phyloP scores from a whole-genome alignment of 1,140 invertebrate species.

The Scaptomyza pallida region DNA sequence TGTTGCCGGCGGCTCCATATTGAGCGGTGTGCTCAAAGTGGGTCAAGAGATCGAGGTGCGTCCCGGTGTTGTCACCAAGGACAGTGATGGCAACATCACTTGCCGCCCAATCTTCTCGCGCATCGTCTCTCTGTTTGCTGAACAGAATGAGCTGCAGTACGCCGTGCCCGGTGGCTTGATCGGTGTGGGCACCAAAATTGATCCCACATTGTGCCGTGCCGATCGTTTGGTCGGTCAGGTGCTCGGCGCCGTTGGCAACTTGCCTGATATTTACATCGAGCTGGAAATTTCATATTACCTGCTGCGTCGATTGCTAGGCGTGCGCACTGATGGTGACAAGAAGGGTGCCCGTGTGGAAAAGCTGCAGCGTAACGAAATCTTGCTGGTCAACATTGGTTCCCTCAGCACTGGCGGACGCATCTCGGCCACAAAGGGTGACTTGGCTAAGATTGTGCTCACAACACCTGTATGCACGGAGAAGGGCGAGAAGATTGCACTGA shows the following conservation, averaged over 20 bases:
- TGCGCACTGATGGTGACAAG: conserved; percentile 99
- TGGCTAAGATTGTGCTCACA: conserved; percentile 98
- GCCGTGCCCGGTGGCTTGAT: conserved; percentile 99
- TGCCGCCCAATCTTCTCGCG: conserved; percentile 98
- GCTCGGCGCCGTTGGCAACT: conserved; percentile 97
- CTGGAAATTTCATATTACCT: conserved; percentile 99
- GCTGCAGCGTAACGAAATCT: conserved; percentile 93
- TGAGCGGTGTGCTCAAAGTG: conserved; percentile 97
- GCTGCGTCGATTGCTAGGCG: conserved; percentile 96
- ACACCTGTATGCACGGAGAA: conserved; percentile 99
- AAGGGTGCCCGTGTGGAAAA: conserved; percentile 99
- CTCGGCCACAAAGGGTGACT: conserved; percentile 97
- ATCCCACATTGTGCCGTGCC: conserved; percentile 98
- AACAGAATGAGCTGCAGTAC: conserved; percentile 99
- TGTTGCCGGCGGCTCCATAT: conserved; percentile 98
- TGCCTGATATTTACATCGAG: conserved; percentile 99
- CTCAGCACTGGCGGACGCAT: conserved; percentile 98
- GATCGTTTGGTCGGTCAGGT: conserved; percentile 99
- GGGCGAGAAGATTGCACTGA: conserved; percentile 99
- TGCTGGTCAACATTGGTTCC: conserved; percentile 99
- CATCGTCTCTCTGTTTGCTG: conserved; percentile 99
- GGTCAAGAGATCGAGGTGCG: conserved; percentile 90
- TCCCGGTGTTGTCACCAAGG: conserved; percentile 98
- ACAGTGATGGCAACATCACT: conserved; percentile 96
- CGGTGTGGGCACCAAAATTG: conserved; percentile 99